Conservation (phyloP, 2,113 vertebrate species). For the Mustela lutreola region DNA sequence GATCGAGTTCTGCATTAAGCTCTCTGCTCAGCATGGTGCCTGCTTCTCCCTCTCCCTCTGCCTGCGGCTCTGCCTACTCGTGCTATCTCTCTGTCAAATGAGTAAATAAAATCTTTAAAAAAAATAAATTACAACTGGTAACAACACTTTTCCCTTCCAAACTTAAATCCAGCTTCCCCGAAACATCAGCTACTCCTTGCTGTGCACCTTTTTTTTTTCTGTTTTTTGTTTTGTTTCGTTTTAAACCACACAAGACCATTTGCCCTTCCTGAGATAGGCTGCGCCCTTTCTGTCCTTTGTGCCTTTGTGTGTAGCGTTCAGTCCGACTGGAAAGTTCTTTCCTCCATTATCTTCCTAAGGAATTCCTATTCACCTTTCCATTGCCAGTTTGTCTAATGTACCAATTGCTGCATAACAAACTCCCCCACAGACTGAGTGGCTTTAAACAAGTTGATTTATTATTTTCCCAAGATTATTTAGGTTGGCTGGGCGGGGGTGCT, state of each 20-base stretch:
- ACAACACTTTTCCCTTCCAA: background rate
- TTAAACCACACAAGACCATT: background rate
- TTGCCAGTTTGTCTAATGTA: background rate
- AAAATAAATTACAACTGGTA: background rate
- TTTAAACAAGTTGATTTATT: conserved; percentile 51
- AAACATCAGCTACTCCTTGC: background rate
- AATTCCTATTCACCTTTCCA: conserved; percentile 6
- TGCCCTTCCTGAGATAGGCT: background rate
- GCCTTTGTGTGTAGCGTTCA: background rate
- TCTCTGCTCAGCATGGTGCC: too few relatives aligned
- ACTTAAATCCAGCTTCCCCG: background rate
- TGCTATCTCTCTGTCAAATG: too few relatives aligned
- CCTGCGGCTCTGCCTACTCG: too few relatives aligned
- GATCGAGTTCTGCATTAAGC: too few relatives aligned
- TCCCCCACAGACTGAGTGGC: background rate
- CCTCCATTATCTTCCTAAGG: background rate
- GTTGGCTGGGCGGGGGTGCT: background rate
- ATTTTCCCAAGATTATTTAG: conserved; percentile 41
- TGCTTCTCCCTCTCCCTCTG: too few relatives aligned
- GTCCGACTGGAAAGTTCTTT: conserved; percentile 2
- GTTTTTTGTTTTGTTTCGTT: background rate
- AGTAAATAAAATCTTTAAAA: too few relatives aligned
- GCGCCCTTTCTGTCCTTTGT: background rate
- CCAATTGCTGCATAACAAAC: background rate
- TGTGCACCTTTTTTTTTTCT: background rate